Evolutionary conservation across 2,888 invertebrate species (phyloP), one percentile per base, ranked within the genome.

Genomic region (Limnephilus auricula): DNA sequence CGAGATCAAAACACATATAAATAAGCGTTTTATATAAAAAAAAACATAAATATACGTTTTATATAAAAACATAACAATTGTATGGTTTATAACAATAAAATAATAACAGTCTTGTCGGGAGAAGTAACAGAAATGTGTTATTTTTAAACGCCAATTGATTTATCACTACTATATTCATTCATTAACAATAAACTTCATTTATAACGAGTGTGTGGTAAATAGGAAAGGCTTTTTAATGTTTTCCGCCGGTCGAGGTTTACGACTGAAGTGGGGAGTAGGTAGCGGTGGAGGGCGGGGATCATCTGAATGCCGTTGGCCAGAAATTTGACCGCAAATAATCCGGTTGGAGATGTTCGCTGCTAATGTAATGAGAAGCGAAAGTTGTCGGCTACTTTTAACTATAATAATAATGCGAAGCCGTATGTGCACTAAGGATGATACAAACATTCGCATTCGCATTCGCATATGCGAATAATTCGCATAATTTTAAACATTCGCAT

Each of bases 311-410:
- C 80, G 65, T n/a, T 65, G 65, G 18, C 50, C 89, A 40, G 80
- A 89, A 65, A 80, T 89, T 89, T 89, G 89, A 82, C 89, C 89
- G 89, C 89, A 89, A 89, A 82, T 89, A 89, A 89, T 89, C 89
- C 89, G 89, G 89, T 89, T 50, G 80, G 80, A n/a, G 40, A 37
- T 79, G 32, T 34, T 79, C 13, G 34, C 87, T 13, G 40, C 89
- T 25, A 50, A 79, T 31, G 40, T 82, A 89, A 89, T 40, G 89
- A 80, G 89, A 82, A 89, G 37, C 82, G 89, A 89, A 89, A 89
- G 89, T 89, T 89, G 82, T 50, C 82, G 15, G 30, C 82, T 4
- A 9, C 87, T 50, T 30, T 65, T 15, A 50, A 50, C 31, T 45
- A 65, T 65, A 65, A 65, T 30, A 34, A 37, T 82, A 82, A 80